phyloP scores from a whole-genome alignment of 2,888 invertebrate species.

The Ctenicera cuprea region DNA sequence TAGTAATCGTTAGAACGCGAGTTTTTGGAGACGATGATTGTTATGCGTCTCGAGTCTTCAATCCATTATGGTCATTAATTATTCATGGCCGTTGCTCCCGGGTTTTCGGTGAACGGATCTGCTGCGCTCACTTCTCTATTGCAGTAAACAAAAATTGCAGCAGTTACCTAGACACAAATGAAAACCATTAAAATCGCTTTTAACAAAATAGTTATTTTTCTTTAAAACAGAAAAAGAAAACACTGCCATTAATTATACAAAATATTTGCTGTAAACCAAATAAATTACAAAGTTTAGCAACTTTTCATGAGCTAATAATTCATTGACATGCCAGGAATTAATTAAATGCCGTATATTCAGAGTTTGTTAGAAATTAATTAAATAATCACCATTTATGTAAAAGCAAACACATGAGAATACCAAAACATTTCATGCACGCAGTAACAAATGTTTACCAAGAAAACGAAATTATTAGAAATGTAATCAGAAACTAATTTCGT shows the following conservation, averaged over 20 bases:
- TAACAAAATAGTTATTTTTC: no score
- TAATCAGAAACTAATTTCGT: slow-evolving; percentile 39
- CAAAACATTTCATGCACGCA: not conserved
- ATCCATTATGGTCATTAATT: slow-evolving; percentile 69
- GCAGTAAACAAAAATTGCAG: slow-evolving; percentile 34
- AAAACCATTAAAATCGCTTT: not conserved
- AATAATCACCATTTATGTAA: not conserved
- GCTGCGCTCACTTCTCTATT: slow-evolving; percentile 40
- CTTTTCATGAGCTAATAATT: no score
- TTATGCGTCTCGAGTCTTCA: slow-evolving; percentile 65
- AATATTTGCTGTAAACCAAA: no score
- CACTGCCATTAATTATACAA: no score
- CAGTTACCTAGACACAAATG: not conserved
- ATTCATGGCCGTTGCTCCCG: slow-evolving; percentile 62
- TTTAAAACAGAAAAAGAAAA: no score
- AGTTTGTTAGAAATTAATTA: not conserved
- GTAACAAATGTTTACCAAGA: slow-evolving; percentile 11
- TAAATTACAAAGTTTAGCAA: no score
- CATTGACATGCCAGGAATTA: no score
- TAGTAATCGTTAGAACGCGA: slow-evolving; percentile 54
- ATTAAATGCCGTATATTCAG: no score
- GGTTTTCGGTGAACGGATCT: slow-evolving; percentile 42
- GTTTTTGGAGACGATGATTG: slow-evolving; percentile 59
- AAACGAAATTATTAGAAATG: slow-evolving; percentile 37
- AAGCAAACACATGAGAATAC: no score